A percentile compares a stretch with the other conserved stretches of the same genome.
Evolutionary conservation across 2,888 invertebrate species (phyloP).

Genomic region (Linnaemya vulpina): DNA sequence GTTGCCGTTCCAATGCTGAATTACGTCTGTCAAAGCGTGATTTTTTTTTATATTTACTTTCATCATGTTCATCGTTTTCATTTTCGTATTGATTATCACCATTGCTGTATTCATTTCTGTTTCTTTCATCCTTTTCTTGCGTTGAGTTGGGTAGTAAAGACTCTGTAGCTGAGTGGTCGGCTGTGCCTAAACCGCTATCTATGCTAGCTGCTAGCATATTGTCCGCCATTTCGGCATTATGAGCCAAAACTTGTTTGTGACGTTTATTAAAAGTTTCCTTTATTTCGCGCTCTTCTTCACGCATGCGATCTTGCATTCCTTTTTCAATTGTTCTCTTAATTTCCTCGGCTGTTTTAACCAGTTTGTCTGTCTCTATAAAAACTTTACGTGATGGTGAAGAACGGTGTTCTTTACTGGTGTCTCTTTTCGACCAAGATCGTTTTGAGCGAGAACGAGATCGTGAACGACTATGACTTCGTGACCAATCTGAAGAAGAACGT

Average conservation of each 20-base stretch:
- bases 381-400: conserved; percentile 73
- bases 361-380: conserved; percentile 78
- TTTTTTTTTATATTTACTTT: conserved; percentile 15
- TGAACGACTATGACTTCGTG: conserved; percentile 74
- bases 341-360: conserved; percentile 80
- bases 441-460: conserved; percentile 68
- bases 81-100: conserved; percentile 41
- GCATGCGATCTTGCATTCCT: conserved; percentile 79
- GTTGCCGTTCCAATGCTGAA: conserved; percentile 32
- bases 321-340: conserved; percentile 80
- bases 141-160: conserved; percentile 29
- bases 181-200: conserved; percentile 60
- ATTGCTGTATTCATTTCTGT: conserved; percentile 5
- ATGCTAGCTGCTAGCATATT: conserved; percentile 54
- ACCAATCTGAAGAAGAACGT: conserved; percentile 78
- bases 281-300: conserved; percentile 78
- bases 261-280: conserved; percentile 73
- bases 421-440: conserved; percentile 73
- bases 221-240: conserved; percentile 63
- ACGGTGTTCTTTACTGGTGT: conserved; percentile 73
- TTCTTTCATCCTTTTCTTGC: conserved; percentile 14
- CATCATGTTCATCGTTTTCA: conserved; percentile 27
- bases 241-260: conserved; percentile 71
- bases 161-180: conserved; percentile 62
- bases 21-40: conserved; percentile 75